Evolutionary conservation across 2,888 invertebrate species (phyloP).

Genomic region (Ernsta delagoae): DNA sequence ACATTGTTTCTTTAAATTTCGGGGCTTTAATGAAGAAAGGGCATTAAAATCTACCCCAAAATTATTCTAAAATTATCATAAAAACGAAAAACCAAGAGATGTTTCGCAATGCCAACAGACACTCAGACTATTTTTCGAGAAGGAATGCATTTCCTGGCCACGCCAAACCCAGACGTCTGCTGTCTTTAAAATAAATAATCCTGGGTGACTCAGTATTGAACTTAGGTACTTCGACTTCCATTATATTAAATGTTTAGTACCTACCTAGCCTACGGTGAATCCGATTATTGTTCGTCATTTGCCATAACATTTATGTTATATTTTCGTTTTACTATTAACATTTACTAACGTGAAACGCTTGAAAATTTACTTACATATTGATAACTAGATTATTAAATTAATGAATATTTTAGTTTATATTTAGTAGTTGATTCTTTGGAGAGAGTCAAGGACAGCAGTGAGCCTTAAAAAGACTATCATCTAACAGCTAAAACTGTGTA

Average conservation of each 20-base stretch:
- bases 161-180: conserved; percentile 6
- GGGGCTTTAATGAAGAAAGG: too few species aligned
- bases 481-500: too few species aligned
- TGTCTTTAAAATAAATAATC: conserved; percentile 13
- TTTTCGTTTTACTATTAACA: not conserved
- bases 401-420: too few species aligned
- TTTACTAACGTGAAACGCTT: not conserved
- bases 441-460: too few species aligned
- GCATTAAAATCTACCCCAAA: too few species aligned
- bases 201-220: not conserved
- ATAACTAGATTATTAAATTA: too few species aligned
- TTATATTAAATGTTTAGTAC: not conserved
- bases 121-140: not conserved
- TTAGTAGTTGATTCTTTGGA: too few species aligned
- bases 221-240: not conserved
- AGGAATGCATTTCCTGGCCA: conserved; percentile 6
- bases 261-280: not conserved
- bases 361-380: too few species aligned
- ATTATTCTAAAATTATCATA: too few species aligned
- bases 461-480: too few species aligned
- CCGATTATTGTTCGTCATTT: not conserved
- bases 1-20: too few species aligned
- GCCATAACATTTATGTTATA: not conserved
- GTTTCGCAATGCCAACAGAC: not conserved
- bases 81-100: not conserved